phyloP scores from a whole-genome alignment of 2,113 vertebrate species.

The Coptodon rendalli region DNA sequence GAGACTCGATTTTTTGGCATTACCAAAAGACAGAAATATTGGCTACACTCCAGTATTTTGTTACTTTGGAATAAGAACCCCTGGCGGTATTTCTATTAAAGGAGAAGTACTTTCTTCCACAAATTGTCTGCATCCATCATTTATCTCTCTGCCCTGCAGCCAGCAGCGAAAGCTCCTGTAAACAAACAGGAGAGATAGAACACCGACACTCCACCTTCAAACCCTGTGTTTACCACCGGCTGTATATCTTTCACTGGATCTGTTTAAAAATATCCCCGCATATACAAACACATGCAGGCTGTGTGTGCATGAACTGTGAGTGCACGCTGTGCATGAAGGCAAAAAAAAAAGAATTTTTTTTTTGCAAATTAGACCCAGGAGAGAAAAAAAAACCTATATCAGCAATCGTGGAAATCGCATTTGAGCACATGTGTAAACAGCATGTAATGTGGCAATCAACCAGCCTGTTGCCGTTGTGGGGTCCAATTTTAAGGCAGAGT shows the following conservation, averaged over 20 bases:
- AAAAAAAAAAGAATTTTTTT: not conserved
- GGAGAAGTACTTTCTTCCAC: conserved; percentile 28
- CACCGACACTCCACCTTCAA: conserved; percentile 52
- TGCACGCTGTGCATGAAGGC: not conserved
- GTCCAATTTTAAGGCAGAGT: not conserved
- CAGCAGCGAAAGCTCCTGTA: conserved; percentile 47
- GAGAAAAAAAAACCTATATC: not conserved
- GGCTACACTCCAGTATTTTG: not conserved
- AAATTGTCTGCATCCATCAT: conserved; percentile 49
- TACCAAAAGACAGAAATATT: not conserved
- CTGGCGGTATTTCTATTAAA: conserved; percentile 19
- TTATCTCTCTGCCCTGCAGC: conserved; percentile 20
- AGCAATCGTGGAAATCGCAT: conserved; percentile 13
- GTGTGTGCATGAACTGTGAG: conserved; percentile 16
- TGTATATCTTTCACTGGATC: conserved; percentile 60
- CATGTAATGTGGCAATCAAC: conserved; percentile 28
- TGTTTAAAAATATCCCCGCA: conserved; percentile 60
- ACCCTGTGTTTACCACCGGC: conserved; percentile 55
- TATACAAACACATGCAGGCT: conserved; percentile 56
- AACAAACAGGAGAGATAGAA: conserved; percentile 56
- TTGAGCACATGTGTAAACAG: conserved; percentile 50
- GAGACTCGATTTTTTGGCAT: not conserved
- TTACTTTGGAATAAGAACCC: not conserved
- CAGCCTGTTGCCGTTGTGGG: not conserved
- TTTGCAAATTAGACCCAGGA: not conserved